Conservation (phyloP, 2,888 invertebrate species). For the Scaptomyza tumidula region DNA sequence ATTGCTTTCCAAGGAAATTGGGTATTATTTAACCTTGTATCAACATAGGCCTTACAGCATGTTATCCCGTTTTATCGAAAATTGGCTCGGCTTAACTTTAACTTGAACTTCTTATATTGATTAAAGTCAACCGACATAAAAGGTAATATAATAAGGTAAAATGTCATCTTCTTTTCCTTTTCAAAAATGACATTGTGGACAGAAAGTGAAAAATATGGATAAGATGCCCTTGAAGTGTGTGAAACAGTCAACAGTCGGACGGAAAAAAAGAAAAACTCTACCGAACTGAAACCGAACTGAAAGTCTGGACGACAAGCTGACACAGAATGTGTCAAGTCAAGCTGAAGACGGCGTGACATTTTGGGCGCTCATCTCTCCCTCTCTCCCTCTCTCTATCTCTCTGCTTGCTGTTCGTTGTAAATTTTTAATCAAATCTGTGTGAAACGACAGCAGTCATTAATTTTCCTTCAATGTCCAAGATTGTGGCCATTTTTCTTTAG, state of each 20-base stretch:
- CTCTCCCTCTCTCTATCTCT: too few species aligned
- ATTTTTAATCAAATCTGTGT: slow-evolving; percentile 65
- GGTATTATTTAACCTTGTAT: not conserved
- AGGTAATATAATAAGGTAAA: slow-evolving; percentile 1
- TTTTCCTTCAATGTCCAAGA: slow-evolving; percentile 56
- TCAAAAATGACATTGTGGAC: slow-evolving; percentile 2
- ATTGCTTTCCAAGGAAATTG: not conserved
- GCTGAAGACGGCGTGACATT: slow-evolving; percentile 62
- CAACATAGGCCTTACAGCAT: not conserved
- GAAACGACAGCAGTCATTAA: slow-evolving; percentile 58
- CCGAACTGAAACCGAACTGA: slow-evolving; percentile 3
- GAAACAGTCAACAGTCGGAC: slow-evolving; percentile 4
- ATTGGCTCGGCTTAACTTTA: not conserved
- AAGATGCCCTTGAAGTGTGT: slow-evolving; percentile 11
- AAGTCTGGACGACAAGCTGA: slow-evolving; percentile 37
- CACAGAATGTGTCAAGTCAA: slow-evolving; percentile 61
- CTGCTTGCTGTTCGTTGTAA: slow-evolving; percentile 29
- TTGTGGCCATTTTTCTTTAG: slow-evolving; percentile 56
- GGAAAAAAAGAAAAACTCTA: slow-evolving; percentile 9
- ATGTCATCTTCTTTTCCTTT: not conserved
- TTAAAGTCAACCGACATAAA: not conserved
- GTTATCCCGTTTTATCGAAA: not conserved
- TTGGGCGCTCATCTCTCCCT: slow-evolving; percentile 26
- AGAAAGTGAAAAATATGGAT: slow-evolving; percentile 16
- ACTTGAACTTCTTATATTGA: not conserved